phyloP scores from a whole-genome alignment of 2,888 invertebrate species.

The Smittia sp. region DNA sequence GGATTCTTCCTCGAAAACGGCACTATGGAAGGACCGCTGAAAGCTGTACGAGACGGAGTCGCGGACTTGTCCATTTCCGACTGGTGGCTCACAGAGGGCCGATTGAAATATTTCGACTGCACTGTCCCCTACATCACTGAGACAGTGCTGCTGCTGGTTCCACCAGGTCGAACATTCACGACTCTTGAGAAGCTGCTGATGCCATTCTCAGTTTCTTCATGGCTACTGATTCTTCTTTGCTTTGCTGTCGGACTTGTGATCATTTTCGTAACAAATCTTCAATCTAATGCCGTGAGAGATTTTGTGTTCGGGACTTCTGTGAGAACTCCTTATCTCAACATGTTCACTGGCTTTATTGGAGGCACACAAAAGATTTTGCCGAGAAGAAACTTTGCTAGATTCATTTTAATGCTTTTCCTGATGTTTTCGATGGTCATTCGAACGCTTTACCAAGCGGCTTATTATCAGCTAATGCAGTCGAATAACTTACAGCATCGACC shows the following conservation, averaged over 20 bases:
- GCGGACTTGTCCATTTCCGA: constrained; percentile 11
- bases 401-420: not conserved
- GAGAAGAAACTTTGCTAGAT: not conserved
- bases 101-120: constrained; percentile 11
- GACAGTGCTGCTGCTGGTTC: not conserved
- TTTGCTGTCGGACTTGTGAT: not conserved
- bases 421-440: constrained; percentile 5
- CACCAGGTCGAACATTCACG: constrained; percentile 1
- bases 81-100: not conserved
- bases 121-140: not conserved
- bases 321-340: not conserved
- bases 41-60: not conserved
- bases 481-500: not conserved
- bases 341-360: constrained; percentile 4
- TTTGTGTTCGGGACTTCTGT: constrained; percentile 13
- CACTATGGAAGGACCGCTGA: not conserved
- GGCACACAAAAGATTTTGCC: not conserved
- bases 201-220: not conserved
- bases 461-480: not conserved
- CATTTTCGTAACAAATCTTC: not conserved
- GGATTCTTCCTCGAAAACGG: constrained; percentile 15
- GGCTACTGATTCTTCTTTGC: not conserved
- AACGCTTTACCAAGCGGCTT: constrained; percentile 15
- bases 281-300: not conserved
- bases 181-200: not conserved